Conservation (phyloP, 2,888 invertebrate species). For the Zygothrica quintamaculata region DNA sequence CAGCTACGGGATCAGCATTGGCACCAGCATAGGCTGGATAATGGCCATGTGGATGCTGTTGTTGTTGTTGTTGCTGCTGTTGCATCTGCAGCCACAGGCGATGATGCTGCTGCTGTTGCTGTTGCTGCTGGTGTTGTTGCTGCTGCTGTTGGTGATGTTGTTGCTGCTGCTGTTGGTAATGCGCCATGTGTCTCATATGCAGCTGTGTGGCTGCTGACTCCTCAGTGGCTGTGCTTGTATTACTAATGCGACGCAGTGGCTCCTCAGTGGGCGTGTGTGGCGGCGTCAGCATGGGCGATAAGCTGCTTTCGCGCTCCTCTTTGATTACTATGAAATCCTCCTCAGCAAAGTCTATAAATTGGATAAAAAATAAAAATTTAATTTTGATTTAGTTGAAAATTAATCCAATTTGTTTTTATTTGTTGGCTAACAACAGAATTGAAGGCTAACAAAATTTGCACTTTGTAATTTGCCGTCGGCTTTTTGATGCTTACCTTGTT, state of each 20-base stretch:
- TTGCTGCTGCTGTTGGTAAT: constrained; percentile 63
- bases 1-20: constrained; percentile 86
- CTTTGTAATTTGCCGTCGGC: constrained; percentile 70
- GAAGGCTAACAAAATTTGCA: background rate
- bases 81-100: constrained; percentile 59
- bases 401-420: background rate
- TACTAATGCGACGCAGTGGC: constrained; percentile 58
- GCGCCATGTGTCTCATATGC: constrained; percentile 71
- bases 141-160: no score
- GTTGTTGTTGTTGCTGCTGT: constrained; percentile 60
- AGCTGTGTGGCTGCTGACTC: constrained; percentile 78
- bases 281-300: constrained; percentile 88
- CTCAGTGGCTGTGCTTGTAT: constrained; percentile 49
- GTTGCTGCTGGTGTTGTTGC: constrained; percentile 65
- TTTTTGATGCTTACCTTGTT: constrained; percentile 82
- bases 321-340: constrained; percentile 87
- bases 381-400: constrained; percentile 8
- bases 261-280: constrained; percentile 90
- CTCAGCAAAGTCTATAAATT: constrained; percentile 86
- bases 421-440: background rate
- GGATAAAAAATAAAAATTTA: constrained; percentile 7
- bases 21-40: constrained; percentile 66
- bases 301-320: constrained; percentile 86
- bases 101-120: constrained; percentile 71
- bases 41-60: constrained; percentile 77